A percentile compares a stretch with the other conserved stretches of the same genome.
These are phyloP conservation scores for Podarcis muralis DNA, from an alignment of 2,113 vertebrate species.

Conservation along the genomic window DNA sequence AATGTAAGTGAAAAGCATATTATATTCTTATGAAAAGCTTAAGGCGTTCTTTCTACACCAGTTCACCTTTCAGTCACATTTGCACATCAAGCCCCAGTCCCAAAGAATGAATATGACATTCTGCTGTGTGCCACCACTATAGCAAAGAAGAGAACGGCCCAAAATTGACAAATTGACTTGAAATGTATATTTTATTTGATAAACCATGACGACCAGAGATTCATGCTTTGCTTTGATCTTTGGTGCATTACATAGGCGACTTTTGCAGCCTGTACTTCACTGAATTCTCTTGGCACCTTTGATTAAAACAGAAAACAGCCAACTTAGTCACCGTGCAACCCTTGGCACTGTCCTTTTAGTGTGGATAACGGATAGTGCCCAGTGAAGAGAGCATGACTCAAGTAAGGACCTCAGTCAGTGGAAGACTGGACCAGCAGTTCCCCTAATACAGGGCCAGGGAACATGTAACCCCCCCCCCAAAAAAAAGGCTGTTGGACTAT, in stretches of 20 bases:
- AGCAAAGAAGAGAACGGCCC: not conserved
- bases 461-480: not conserved
- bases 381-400: not conserved
- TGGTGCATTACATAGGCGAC: not conserved
- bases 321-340: not conserved
- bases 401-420: not conserved
- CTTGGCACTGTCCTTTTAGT: not conserved
- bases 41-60: not conserved
- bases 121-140: not conserved
- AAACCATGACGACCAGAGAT: not conserved
- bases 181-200: not conserved
- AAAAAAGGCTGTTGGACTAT: not conserved
- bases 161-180: not conserved
- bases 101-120: not conserved
- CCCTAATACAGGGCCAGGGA: no score
- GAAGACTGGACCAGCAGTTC: not conserved
- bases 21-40: not conserved
- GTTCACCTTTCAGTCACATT: not conserved
- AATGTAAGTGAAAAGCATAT: not conserved
- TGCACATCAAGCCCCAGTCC: fast-evolving
- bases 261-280: not conserved
- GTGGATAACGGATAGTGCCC: not conserved
- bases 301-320: not conserved
- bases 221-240: not conserved
- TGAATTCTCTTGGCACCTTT: not conserved